Evolutionary conservation across 2,888 invertebrate species (phyloP).

Genomic region (Plagodis pulveraria): DNA sequence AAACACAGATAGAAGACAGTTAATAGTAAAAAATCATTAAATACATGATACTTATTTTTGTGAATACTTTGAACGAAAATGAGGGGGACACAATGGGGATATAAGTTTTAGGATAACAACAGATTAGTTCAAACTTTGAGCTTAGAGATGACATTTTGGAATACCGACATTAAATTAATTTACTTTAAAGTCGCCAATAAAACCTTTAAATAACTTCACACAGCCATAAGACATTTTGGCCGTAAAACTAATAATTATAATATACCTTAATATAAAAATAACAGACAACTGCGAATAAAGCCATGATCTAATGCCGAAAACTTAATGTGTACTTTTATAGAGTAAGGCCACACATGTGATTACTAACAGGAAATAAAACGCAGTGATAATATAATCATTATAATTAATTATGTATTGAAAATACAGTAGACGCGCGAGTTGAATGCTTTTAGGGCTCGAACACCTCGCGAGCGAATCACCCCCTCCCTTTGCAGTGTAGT

Average conservation of each 20-base stretch:
- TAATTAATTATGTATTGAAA: not conserved
- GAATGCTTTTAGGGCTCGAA: no score
- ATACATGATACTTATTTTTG: no score
- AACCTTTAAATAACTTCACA: constrained; percentile 52
- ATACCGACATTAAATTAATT: not conserved
- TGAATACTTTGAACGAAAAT: no score
- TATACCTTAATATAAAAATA: constrained; percentile 23
- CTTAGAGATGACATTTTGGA: no score
- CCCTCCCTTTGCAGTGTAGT: no score
- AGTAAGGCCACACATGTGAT: constrained; percentile 29
- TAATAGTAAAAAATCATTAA: no score
- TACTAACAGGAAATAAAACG: constrained; percentile 13
- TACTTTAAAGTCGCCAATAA: constrained; percentile 30
- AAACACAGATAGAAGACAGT: no score
- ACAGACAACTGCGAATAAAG: constrained; percentile 33
- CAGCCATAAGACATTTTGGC: constrained; percentile 70
- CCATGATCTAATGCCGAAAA: constrained; percentile 22
- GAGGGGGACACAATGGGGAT: no score
- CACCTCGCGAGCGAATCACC: no score
- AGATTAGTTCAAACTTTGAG: no score
- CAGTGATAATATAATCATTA: constrained; percentile 4
- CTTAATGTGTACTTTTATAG: constrained; percentile 25
- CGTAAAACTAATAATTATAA: constrained; percentile 47
- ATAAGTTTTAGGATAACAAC: no score
- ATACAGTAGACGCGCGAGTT: not conserved